Base-by-base conservation (phyloP, 2,888 invertebrate species). In the Metacarcinus magister region DNA sequence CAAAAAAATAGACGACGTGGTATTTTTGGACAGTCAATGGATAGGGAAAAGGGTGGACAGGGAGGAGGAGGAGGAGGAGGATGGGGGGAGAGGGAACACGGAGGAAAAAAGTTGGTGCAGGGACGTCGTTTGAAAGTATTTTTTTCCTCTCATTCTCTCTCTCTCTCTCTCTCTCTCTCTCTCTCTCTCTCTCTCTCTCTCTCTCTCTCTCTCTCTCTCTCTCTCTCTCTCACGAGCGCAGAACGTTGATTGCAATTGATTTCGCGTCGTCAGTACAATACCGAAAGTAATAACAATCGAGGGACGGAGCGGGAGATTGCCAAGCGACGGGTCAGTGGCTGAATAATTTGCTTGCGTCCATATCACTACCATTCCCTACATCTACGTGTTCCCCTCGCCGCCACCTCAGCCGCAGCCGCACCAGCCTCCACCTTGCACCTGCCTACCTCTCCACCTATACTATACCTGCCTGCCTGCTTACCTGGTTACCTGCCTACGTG, bases 131-230 rank as follows among this genome's bases (percentile, higher is more conserved):
- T 82, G 82, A 82, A 82, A 82, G 32, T 28, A 32, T 32, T 82
- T 82, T 67, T 82, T 28, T 82, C 82, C 82, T 82, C 82, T 82
- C 82, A 32, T 32, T 32, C 82, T 32, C 82, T 32, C 32, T 82
- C 82, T 82, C 82, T 82, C 82, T 82, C 82, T 82, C 82, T 82
- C 82, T 82, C 82, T 82, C 82, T 82, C 82, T 82, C 82, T 82
- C 82, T 82, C 82, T 82, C 82, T 82, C 82, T 82, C 82, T 32
- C 32, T 32, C 32, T 32, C 8, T 10, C 75, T 75, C 75, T 75
- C 75, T 75, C 75, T 75, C 75, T 75, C 75, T 75, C 75, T 75
- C 75, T 75, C 75, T 75, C 75, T 75, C 75, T 75, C 67, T 75
- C 75, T 75, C 82, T 32, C 82, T 82, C 82, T 82, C 82, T 82